Conservation (phyloP, 2,888 invertebrate genomes). For the Conomelus anceps region DNA sequence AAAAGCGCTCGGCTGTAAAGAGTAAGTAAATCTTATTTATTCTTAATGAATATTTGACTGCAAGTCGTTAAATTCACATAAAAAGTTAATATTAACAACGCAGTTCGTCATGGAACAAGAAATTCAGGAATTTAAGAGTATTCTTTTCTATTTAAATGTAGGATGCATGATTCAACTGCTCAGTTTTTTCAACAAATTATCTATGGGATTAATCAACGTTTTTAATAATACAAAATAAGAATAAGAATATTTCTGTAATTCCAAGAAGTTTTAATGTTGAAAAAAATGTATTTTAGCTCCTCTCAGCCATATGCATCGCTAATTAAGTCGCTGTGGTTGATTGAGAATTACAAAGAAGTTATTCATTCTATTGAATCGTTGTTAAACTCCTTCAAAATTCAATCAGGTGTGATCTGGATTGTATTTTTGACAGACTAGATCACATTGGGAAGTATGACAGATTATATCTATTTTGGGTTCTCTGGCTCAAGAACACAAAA, state of each 20-base stretch:
- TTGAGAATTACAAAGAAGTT: background rate
- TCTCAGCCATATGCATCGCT: background rate
- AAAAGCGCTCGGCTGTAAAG: too few species aligned
- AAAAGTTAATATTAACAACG: too few species aligned
- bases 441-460: background rate
- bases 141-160: background rate
- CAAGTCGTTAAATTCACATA: too few species aligned
- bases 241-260: background rate
- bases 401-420: background rate
- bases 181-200: background rate
- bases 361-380: background rate
- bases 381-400: too few species aligned
- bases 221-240: background rate
- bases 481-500: background rate
- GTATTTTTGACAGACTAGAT: background rate
- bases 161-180: background rate
- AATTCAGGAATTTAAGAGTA: too few species aligned
- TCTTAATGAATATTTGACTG: too few species aligned
- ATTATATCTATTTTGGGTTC: background rate
- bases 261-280: background rate
- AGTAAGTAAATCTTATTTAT: too few species aligned
- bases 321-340: background rate
- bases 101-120: too few species aligned
- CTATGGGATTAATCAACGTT: background rate
- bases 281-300: background rate